phyloP scores from a whole-genome alignment of 2,113 vertebrate species.

The Athene cunicularia region DNA sequence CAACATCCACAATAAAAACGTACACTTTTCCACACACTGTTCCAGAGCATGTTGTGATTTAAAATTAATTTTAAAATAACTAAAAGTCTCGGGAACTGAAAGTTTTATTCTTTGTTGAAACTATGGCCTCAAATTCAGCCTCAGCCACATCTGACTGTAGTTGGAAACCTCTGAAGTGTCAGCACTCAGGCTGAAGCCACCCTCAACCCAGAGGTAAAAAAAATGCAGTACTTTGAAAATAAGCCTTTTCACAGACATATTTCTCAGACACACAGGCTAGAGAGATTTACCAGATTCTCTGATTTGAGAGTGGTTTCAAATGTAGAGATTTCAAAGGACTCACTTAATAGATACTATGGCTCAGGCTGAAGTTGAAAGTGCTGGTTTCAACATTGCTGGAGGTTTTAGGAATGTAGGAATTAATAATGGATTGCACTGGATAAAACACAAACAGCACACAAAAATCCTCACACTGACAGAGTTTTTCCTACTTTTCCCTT shows the following conservation, averaged over 20 bases:
- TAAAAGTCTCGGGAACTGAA: not conserved
- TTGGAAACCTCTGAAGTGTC: constrained; percentile 7
- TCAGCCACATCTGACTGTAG: not conserved
- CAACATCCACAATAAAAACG: not conserved
- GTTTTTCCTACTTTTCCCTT: not conserved
- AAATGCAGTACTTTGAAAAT: not conserved
- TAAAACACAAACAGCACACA: constrained; percentile 44
- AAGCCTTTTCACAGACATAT: not conserved
- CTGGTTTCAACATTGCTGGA: not conserved
- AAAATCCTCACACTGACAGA: not conserved
- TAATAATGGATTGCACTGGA: constrained; percentile 27
- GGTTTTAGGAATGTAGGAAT: constrained; percentile 2
- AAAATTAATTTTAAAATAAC: constrained; percentile 11
- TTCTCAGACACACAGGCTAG: not conserved
- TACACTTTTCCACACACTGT: not conserved
- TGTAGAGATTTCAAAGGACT: not conserved
- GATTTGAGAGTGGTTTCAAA: constrained; percentile 38
- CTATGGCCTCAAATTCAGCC: not conserved
- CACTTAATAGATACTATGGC: not conserved
- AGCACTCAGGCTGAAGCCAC: not conserved
- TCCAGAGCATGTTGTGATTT: not conserved
- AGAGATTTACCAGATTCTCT: constrained; percentile 22
- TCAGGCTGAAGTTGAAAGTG: constrained; percentile 1
- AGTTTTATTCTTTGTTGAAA: not conserved
- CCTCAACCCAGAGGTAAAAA: not conserved